Percentiles rank a stretch among this genome's conserved stretches.
phyloP scores from a whole-genome alignment of 2,797 vertebrate species.

The Simalia tracyae region DNA sequence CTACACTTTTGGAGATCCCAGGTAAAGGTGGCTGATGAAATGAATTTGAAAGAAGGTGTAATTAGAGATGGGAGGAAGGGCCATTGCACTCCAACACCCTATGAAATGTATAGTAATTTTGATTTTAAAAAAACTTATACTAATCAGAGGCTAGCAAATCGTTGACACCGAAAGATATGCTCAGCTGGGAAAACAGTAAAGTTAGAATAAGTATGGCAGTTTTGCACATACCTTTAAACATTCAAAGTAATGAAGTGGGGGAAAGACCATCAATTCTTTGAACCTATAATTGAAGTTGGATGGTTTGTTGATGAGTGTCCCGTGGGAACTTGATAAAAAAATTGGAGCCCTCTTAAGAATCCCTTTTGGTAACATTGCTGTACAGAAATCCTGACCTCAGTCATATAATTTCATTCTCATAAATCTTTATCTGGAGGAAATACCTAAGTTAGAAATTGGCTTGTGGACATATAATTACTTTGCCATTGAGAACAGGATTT shows the following conservation, averaged over 20 bases:
- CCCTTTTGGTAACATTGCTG: constrained; percentile 54
- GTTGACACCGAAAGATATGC: constrained; percentile 60
- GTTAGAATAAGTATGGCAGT: constrained; percentile 14
- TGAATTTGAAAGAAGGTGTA: not conserved
- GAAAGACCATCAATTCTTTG: constrained; percentile 38
- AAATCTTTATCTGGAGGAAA: constrained; percentile 60
- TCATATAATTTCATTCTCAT: constrained; percentile 57
- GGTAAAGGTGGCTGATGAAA: not conserved
- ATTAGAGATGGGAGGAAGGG: constrained; percentile 22
- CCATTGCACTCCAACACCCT: constrained; percentile 64
- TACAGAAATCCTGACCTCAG: constrained; percentile 61
- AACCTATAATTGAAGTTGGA: constrained; percentile 55
- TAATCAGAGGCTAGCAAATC: constrained; percentile 69
- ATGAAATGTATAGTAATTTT: constrained; percentile 51
- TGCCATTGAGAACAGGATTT: constrained; percentile 25
- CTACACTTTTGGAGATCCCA: not conserved
- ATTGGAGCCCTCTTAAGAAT: constrained; percentile 62
- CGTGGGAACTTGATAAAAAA: constrained; percentile 56
- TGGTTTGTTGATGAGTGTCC: constrained; percentile 58
- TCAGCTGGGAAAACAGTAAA: constrained; percentile 32
- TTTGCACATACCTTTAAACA: constrained; percentile 41
- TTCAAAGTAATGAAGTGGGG: constrained; percentile 41
- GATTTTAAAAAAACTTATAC: constrained; percentile 48
- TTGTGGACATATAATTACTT: constrained; percentile 58
- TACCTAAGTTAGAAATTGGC: constrained; percentile 40